phyloP scores from a whole-genome alignment of 2,797 vertebrate species.

The Holocentrus rufus region DNA sequence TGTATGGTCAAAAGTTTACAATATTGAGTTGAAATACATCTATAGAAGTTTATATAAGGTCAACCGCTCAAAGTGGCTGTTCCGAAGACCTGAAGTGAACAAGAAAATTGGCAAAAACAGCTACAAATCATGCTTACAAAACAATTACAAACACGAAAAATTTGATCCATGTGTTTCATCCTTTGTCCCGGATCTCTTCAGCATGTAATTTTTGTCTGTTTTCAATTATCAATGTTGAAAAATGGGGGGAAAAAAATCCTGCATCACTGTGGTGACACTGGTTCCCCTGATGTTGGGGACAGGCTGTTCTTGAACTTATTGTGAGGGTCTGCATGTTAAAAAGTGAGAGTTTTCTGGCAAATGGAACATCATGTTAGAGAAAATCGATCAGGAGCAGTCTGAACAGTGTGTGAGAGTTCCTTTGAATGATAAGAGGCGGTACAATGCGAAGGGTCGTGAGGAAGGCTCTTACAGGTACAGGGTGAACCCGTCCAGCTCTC shows the following conservation, averaged over 20 bases:
- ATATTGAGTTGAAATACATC: too few relatives aligned
- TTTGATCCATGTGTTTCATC: background rate
- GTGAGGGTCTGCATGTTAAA: too few relatives aligned
- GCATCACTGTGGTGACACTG: background rate
- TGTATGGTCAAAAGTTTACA: background rate
- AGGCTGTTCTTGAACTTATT: background rate
- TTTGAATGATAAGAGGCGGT: too few relatives aligned
- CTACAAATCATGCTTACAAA: background rate
- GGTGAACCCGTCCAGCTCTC: conserved; percentile 95
- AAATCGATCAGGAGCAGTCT: background rate
- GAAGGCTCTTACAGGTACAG: conserved; percentile 90
- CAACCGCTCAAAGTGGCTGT: too few relatives aligned
- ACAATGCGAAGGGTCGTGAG: background rate
- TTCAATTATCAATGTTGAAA: background rate
- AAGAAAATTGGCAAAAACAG: too few relatives aligned
- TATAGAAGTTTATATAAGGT: too few relatives aligned
- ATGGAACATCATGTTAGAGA: background rate
- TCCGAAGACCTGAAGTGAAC: too few relatives aligned
- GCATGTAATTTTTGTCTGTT: too few relatives aligned
- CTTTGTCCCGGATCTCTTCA: background rate
- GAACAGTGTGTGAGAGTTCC: background rate
- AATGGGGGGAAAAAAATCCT: background rate
- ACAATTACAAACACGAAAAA: background rate
- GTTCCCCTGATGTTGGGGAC: background rate
- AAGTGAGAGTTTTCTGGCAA: background rate